phyloP scores from a whole-genome alignment of 1,140 invertebrate species.

The Andricus grossulariae region DNA sequence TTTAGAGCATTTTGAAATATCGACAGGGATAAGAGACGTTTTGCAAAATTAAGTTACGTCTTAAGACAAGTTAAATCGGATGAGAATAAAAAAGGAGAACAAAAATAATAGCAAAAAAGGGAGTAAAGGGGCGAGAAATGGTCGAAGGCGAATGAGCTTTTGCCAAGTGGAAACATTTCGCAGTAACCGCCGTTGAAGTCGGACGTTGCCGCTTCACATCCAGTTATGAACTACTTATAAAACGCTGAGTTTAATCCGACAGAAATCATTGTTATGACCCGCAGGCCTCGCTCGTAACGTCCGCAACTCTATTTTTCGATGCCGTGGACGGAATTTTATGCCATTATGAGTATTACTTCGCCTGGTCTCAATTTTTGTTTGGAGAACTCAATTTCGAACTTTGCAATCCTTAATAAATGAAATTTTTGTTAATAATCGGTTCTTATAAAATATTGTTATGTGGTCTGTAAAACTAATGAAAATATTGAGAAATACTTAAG shows the following conservation, averaged over 20 bases:
- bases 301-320: conserved; percentile 1
- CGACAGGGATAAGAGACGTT: not conserved
- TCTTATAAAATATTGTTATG: no score
- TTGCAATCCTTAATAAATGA: not conserved
- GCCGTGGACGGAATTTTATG: not conserved
- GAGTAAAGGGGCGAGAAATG: conserved; percentile 14
- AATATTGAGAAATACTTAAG: no score
- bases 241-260: conserved; percentile 29
- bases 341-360: conserved; percentile 16
- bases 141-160: conserved; percentile 12
- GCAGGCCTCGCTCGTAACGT: conserved; percentile 8
- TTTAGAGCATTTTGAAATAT: conserved; percentile 13
- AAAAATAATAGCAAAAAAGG: conserved; percentile 1
- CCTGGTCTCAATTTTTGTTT: not conserved
- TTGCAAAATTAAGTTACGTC: conserved; percentile 19
- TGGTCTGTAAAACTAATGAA: no score
- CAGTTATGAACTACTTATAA: conserved; percentile 30
- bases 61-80: conserved; percentile 13
- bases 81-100: not conserved
- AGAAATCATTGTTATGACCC: conserved; percentile 24
- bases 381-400: not conserved
- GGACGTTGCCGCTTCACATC: conserved; percentile 5
- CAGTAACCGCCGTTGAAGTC: conserved; percentile 18
- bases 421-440: not conserved
- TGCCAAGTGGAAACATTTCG: conserved; percentile 23